Evolutionary conservation across 2,113 vertebrate species (phyloP).

Genomic region (Procavia capensis): DNA sequence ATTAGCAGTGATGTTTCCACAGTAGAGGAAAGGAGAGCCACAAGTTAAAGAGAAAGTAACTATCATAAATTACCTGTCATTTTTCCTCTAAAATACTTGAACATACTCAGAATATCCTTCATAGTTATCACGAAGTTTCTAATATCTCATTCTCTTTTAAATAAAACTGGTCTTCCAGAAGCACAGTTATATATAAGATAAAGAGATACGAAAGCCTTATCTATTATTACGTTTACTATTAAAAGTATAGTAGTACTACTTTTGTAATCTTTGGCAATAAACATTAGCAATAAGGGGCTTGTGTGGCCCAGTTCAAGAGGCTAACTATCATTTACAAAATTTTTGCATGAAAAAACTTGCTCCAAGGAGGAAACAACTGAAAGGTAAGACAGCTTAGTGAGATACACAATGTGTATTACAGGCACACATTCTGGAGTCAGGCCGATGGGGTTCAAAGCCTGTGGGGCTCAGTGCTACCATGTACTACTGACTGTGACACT

Average conservation of each 20-base stretch:
- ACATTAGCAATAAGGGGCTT: neutral
- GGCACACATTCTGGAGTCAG: neutral
- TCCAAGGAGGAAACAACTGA: neutral
- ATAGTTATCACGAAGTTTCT: neutral
- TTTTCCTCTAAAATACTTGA: neutral
- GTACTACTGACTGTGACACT: too few species aligned
- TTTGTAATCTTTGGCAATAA: neutral
- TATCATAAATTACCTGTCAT: neutral
- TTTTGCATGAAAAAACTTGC: neutral
- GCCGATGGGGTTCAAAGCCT: neutral
- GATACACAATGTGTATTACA: neutral
- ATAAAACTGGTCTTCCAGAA: conserved; percentile 4
- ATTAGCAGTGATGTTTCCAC: neutral
- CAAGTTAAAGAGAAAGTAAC: neutral
- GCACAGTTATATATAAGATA: neutral
- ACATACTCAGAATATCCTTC: neutral
- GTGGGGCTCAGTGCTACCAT: neutral
- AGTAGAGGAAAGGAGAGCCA: neutral
- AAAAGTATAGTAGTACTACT: neutral
- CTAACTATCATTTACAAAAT: neutral
- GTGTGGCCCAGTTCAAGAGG: neutral
- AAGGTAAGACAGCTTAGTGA: neutral
- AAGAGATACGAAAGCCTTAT: neutral
- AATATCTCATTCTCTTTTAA: neutral
- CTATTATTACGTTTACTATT: neutral